Evolutionary conservation across 2,113 vertebrate species (phyloP).

Genomic region (Pterocles burchelli): DNA sequence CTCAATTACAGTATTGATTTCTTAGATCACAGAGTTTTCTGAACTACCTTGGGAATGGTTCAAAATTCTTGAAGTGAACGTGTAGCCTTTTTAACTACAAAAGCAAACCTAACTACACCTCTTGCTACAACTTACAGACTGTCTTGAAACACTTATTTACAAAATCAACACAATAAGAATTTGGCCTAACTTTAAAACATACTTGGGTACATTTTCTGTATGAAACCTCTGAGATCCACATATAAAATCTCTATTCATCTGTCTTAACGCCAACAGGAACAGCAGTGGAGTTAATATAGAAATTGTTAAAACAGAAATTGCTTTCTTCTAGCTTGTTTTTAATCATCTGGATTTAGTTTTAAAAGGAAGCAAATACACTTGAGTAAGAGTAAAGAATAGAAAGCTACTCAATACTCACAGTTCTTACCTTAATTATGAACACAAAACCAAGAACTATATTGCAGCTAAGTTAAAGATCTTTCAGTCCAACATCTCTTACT

Average conservation of each 20-base stretch:
- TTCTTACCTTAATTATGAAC: background rate
- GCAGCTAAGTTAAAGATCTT: background rate
- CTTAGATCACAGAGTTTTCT: slow-evolving; percentile 3
- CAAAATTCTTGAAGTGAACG: background rate
- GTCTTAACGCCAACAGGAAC: background rate
- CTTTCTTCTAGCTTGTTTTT: background rate
- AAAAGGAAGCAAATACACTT: background rate
- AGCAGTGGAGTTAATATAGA: background rate
- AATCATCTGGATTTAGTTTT: background rate
- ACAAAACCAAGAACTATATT: background rate
- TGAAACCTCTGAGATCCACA: background rate
- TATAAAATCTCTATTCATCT: background rate
- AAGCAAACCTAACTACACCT: slow-evolving; percentile 15
- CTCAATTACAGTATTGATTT: slow-evolving; percentile 21
- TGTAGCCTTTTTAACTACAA: slow-evolving; percentile 23
- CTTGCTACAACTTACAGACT: background rate
- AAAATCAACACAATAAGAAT: background rate
- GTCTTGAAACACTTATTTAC: slow-evolving; percentile 17
- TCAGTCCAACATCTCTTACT: accelerated
- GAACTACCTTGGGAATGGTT: background rate
- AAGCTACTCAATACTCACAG: background rate
- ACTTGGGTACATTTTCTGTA: background rate
- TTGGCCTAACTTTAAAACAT: background rate
- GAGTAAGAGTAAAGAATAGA: background rate
- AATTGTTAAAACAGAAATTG: background rate